Evolutionary conservation across 2,888 invertebrate genomes (phyloP), one percentile per base, ranked within the genome.

Genomic region (Andrena bucephala): DNA sequence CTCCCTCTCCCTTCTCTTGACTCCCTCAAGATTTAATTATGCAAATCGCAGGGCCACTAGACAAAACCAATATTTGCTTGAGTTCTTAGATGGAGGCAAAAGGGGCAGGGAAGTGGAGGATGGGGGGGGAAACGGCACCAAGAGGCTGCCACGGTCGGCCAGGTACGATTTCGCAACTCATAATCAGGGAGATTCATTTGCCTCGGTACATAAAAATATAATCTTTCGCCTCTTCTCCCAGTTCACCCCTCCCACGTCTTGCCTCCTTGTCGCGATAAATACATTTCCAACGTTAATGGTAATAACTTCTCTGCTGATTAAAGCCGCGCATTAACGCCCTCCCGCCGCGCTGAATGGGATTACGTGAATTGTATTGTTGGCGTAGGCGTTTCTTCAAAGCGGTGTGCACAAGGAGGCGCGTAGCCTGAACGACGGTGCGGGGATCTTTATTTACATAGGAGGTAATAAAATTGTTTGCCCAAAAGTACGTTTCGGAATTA

Each of bases 31-130:
- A 92, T 93, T 93, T 92, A 92, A 93, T 93, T 93, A 93, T 92
- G 92, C 90, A 92, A 93, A 93, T 93, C 92, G 90, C 78, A 78
- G 86, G 87, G 89, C 88, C 90, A 91, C 92, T 93, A 91, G 92
- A 91, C 92, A 91, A 90, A 92, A 90, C 90, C 91, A 93, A 93
- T 93, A 93, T 93, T 93, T 93, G 90, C 90, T 72, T 79, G 81
- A 89, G 87, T 89, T 89, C 88, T 90, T 90, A 90, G 87, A 90
- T 84, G 84, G 83, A 77, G 82, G 67, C 73, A 60, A 52, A 67
- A 60, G 79, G 57, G 48, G 36, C 16, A 16, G 70, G 50, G 69
- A 60, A n/a, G 59, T 42, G 71, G 66, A 63, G 57, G 54, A 52
- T 73, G 81, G 68, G 69, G 69, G 65, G 48, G 63, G 31, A 60